Evolutionary conservation across 2,797 vertebrate genomes (phyloP), one percentile per base, ranked within the genome.

Genomic region (Pangasius krempfi): DNA sequence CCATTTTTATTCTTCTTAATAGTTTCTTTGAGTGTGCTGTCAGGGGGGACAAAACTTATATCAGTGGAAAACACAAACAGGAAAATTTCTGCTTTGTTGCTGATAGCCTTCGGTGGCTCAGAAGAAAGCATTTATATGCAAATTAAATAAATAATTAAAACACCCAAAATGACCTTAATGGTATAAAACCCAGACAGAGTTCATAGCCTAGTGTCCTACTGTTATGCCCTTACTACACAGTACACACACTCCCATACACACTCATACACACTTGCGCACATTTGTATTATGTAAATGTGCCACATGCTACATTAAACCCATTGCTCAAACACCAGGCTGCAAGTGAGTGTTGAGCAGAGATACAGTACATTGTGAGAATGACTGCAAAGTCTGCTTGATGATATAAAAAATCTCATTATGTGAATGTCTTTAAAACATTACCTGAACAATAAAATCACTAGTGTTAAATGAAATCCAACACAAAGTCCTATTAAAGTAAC

Each of bases 381-480:
- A 44, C 30, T 22, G 6, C n/a, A 58, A 9, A 80, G 30, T 33
- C 52, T 37, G 52, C 10, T 12, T 9, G 25, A 82, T 62, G 58
- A 37, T 25, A 62, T 62, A 27, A 60, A 79, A 22, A 50, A 83
- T 66, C 58, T 62, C 25, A 47, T 50, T 50, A 66, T 20, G 40
- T 30, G 12, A 33, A 50, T 50, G 14, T n/a, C 44, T 30, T 84
- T 47, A 47, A 88, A 84, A 50, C 16, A 84, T 76, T 30, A 87
- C 37, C 79, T 20, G 87, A 40, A 37, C 22, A 75, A 75, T 88
- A 75, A 88, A 88, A 75, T 75, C 87, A 84, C 64, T 58, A 75
- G 52, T 88, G 72, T 80, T 81, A 81, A 85, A 80, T 86, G 76
- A 86, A 82, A 47, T 81, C 84, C 76, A 81, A 33, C 40, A 82